phyloP scores from a whole-genome alignment of 2,797 vertebrate genomes.

The Sciurus carolinensis region DNA sequence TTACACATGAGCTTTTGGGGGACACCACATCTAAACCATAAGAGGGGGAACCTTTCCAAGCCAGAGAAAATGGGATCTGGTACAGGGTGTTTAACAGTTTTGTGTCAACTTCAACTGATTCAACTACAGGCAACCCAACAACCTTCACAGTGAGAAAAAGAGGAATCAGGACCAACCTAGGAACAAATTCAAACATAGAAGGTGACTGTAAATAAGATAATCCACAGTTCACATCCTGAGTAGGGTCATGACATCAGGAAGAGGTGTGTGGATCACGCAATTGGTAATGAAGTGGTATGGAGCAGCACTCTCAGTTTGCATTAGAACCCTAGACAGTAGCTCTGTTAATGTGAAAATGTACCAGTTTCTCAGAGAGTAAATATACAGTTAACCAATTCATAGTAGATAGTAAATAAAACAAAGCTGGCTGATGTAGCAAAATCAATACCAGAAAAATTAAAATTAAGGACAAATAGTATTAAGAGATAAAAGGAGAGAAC shows the following conservation, averaged over 20 bases:
- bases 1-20: too few species aligned
- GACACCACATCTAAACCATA: too few species aligned
- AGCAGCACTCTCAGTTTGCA: background rate
- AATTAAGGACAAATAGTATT: slow-evolving; percentile 12
- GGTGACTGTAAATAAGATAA: background rate
- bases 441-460: slow-evolving; percentile 38
- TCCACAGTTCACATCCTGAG: background rate
- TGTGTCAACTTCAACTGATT: background rate
- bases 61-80: background rate
- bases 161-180: background rate
- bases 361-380: background rate
- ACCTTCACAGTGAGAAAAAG: background rate
- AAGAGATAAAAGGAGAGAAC: background rate
- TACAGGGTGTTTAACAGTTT: background rate
- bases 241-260: background rate
- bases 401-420: slow-evolving; percentile 52
- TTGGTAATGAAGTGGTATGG: background rate
- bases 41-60: background rate
- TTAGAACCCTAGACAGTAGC: background rate
- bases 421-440: background rate
- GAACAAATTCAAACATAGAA: background rate
- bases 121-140: background rate
- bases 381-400: slow-evolving; percentile 21
- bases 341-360: slow-evolving; percentile 7
- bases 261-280: background rate